phyloP scores from a whole-genome alignment of 1,140 invertebrate genomes.

The Philaenus spumarius region DNA sequence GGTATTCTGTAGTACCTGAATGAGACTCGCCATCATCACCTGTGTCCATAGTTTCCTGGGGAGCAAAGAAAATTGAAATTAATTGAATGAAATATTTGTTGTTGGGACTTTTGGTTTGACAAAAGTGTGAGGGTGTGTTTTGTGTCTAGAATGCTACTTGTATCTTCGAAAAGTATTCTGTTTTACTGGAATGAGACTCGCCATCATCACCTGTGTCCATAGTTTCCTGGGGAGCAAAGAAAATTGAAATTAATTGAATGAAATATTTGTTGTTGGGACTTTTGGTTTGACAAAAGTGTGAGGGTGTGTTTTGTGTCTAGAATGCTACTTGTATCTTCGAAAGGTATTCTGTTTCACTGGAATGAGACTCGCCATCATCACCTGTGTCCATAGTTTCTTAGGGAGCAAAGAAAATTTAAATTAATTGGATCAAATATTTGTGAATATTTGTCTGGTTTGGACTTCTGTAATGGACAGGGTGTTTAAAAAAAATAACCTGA shows the following conservation, averaged over 20 bases:
- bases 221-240: slow-evolving; percentile 47
- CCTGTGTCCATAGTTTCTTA: slow-evolving; percentile 56
- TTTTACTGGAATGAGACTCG: slow-evolving; percentile 27
- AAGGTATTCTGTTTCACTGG: slow-evolving; percentile 9
- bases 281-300: slow-evolving; percentile 88
- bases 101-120: too few relatives aligned
- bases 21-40: slow-evolving; percentile 41
- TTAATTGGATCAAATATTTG: too few relatives aligned
- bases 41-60: slow-evolving; percentile 54
- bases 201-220: slow-evolving; percentile 47
- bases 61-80: too few relatives aligned
- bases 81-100: too few relatives aligned
- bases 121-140: slow-evolving; percentile 68
- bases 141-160: slow-evolving; percentile 52
- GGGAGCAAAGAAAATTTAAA: too few relatives aligned
- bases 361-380: slow-evolving; percentile 39
- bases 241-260: too few relatives aligned
- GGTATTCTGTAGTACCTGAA: slow-evolving; percentile 9
- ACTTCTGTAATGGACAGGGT: too few relatives aligned
- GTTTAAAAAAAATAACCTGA: too few relatives aligned
- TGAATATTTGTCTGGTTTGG: too few relatives aligned
- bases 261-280: too few relatives aligned
- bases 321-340: slow-evolving; percentile 48
- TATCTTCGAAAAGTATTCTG: slow-evolving; percentile 34
- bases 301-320: slow-evolving; percentile 56